Evolutionary conservation across 2,888 invertebrate genomes (phyloP), one percentile per base, ranked within the genome.

Genomic region (Eugnorisma glareosa): DNA sequence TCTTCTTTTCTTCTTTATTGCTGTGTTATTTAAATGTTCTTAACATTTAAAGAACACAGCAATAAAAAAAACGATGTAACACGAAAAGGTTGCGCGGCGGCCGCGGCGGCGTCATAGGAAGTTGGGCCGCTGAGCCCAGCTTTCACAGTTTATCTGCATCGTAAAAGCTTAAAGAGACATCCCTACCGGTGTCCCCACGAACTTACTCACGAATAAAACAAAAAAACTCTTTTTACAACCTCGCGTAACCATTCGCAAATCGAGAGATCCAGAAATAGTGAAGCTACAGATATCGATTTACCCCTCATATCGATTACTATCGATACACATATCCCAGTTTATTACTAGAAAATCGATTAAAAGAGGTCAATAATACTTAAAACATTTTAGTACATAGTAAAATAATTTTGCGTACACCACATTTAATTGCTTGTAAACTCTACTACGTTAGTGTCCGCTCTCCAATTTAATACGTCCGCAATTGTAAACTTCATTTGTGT

Each of bases 401-500:
- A 89, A 87, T 85, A 85, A 86, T 84, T 89, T 81, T 81, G 81
- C 84, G 67, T 81, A 80, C 84, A 85, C 74, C 75, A 78, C 83
- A 82, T 82, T 86, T 88, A 89, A 90, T 87, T 84, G 83, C 83
- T 87, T 89, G 86, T 91, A 89, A 87, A 88, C 67, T 81, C 77
- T 84, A 73, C 83, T 81, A 75, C 80, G 85, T 88, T 82, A 85
- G 83, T 86, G 81, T 86, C 84, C 77, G 48, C 76, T 82, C 82
- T 82, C 77, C 84, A 86, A 85, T 85, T 86, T 84, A 85, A 86
- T 85, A 86, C 78, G 85, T 81, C 85, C 86, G 83, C 82, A 85
- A 88, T 88, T 87, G 83, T 87, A 86, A 88, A 88, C 83, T 84
- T 83, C 81, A 88, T 88, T 90, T 88, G 83, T 84, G 86, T 89